These are phyloP conservation scores for Rhinella marina DNA, from an alignment of 2,797 vertebrate species.

Conservation along the genomic window DNA sequence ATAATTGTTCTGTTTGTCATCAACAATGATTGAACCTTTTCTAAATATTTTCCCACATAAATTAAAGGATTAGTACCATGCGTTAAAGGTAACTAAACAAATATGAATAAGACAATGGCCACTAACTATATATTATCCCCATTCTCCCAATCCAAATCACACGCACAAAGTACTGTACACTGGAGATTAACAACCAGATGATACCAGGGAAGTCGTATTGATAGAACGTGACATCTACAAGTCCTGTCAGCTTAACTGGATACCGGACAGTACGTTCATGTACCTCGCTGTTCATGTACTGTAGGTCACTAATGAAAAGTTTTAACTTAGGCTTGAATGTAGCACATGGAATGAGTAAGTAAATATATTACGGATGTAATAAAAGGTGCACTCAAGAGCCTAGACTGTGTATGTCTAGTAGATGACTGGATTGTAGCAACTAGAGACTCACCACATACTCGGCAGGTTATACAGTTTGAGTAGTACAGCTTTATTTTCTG, in stretches of 20 bases:
- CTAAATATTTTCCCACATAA: constrained; percentile 53
- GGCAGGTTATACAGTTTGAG: neutral
- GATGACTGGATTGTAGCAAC: neutral
- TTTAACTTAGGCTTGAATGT: neutral
- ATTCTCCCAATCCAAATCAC: neutral
- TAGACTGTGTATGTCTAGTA: neutral
- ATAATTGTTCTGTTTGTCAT: constrained; percentile 19
- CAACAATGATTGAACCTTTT: constrained; percentile 2
- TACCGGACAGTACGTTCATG: neutral
- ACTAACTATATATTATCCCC: constrained; percentile 42
- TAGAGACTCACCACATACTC: neutral
- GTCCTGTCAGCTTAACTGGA: constrained; percentile 8
- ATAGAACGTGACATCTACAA: constrained; percentile 35
- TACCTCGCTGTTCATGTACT: neutral
- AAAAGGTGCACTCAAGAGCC: neutral
- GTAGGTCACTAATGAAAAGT: constrained; percentile 29
- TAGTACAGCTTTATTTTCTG: neutral
- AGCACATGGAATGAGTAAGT: neutral
- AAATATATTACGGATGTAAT: neutral
- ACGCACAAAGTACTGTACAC: constrained; percentile 2
- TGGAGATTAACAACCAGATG: constrained; percentile 25
- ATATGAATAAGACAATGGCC: constrained; percentile 46
- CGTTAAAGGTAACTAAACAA: constrained; percentile 12
- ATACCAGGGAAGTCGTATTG: constrained; percentile 32
- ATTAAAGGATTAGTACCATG: constrained; percentile 34